These are phyloP conservation scores for Ditula angustiorana DNA, from an alignment of 2,888 invertebrate genomes.

Conservation along the genomic window DNA sequence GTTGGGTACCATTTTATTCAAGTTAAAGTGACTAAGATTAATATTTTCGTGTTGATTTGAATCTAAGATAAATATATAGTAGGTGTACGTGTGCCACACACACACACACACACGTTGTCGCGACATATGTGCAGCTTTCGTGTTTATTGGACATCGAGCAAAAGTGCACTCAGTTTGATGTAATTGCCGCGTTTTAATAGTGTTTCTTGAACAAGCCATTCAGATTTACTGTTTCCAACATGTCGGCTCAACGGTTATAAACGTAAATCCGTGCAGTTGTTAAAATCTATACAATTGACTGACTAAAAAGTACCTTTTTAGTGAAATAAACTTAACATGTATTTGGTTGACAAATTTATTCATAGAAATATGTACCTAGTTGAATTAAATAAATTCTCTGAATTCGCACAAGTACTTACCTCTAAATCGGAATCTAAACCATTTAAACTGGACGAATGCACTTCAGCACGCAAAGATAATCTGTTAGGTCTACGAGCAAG, in stretches of 20 bases:
- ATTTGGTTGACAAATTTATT: background rate
- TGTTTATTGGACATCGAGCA: constrained; percentile 32
- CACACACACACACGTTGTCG: background rate
- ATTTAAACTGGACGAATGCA: constrained; percentile 80
- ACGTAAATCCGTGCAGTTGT: constrained; percentile 14
- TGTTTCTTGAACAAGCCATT: constrained; percentile 52
- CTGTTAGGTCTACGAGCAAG: constrained; percentile 68
- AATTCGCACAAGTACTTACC: constrained; percentile 64
- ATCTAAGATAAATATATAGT: background rate
- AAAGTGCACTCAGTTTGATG: constrained; percentile 49
- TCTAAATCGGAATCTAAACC: constrained; percentile 86
- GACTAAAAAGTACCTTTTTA: background rate
- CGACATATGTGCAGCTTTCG: constrained; percentile 13
- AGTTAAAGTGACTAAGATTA: background rate
- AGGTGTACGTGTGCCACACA: background rate
- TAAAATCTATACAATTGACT: background rate
- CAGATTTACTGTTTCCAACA: constrained; percentile 51
- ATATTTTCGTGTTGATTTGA: background rate
- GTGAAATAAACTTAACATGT: background rate
- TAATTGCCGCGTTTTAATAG: constrained; percentile 52
- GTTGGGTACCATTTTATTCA: background rate
- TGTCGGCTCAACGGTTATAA: constrained; percentile 47
- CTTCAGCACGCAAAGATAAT: constrained; percentile 63
- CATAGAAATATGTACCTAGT: background rate
- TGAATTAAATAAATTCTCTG: background rate